Conservation (phyloP, 2,797 vertebrate genomes). For the Luscinia luscinia region DNA sequence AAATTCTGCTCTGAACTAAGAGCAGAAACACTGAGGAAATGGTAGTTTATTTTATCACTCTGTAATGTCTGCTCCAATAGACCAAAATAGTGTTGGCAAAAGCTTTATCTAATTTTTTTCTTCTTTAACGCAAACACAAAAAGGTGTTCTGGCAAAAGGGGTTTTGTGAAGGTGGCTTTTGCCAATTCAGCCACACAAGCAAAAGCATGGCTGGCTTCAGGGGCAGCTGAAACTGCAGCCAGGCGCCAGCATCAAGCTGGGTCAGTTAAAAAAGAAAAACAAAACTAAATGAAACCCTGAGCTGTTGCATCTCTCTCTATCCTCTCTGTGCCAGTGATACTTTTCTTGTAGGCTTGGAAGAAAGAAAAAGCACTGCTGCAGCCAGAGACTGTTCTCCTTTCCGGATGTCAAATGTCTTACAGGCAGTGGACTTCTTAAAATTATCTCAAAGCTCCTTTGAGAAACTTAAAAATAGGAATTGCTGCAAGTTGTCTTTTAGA, state of each 20-base stretch:
- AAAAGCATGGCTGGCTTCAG: background rate
- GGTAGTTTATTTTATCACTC: background rate
- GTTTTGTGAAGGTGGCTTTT: background rate
- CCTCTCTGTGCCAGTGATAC: background rate
- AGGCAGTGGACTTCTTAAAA: background rate
- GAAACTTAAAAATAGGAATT: conserved; percentile 30
- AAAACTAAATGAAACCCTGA: background rate
- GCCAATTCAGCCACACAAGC: background rate
- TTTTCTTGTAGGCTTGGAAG: conserved; percentile 1
- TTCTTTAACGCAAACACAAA: background rate
- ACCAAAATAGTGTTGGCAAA: background rate
- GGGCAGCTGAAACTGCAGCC: background rate
- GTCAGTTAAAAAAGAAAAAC: background rate
- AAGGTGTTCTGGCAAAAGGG: background rate
- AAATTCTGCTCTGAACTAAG: background rate
- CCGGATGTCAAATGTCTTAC: background rate
- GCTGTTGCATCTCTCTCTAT: background rate
- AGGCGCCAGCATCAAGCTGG: background rate
- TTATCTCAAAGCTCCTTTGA: conserved; percentile 2
- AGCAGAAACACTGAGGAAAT: background rate
- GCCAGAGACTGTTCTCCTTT: background rate
- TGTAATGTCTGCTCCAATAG: background rate
- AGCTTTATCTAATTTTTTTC: background rate
- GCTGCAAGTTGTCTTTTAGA: conserved; percentile 4
- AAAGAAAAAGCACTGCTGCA: background rate